A percentile compares a stretch with the other conserved stretches of the same genome.
phyloP scores from a whole-genome alignment of 2,797 vertebrate species.

The Anguilla anguilla region DNA sequence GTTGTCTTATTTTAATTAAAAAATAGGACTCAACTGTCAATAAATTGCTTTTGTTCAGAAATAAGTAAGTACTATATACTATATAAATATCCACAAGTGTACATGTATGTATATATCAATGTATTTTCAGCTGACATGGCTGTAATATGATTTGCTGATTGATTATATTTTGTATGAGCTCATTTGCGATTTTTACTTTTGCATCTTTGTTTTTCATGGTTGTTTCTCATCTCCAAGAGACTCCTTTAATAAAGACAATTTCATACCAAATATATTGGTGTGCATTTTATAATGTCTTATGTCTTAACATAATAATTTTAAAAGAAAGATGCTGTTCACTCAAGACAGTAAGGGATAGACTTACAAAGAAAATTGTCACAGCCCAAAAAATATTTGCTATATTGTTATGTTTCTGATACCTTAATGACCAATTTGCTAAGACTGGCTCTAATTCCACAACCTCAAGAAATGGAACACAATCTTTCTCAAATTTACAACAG shows the following conservation, averaged over 20 bases:
- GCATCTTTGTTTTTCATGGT: slow-evolving; percentile 48
- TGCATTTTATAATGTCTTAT: background rate
- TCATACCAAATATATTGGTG: background rate
- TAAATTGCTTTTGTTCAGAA: background rate
- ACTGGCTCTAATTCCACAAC: background rate
- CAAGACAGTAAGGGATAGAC: background rate
- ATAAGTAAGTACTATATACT: background rate
- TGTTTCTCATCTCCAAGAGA: background rate
- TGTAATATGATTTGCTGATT: slow-evolving; percentile 8
- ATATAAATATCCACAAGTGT: background rate
- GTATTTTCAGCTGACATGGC: slow-evolving; percentile 15
- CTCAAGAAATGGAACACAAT: too few relatives aligned
- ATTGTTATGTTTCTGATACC: background rate
- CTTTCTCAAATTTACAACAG: too few relatives aligned
- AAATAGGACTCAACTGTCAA: slow-evolving; percentile 14
- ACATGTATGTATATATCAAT: background rate
- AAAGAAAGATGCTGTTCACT: background rate
- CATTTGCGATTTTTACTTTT: background rate
- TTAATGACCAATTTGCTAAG: background rate
- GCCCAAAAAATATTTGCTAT: background rate
- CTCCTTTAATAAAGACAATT: slow-evolving; percentile 38
- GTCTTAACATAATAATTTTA: slow-evolving; percentile 44
- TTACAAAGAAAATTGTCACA: background rate
- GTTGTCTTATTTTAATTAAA: background rate
- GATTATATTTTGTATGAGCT: background rate